Base-by-base conservation (phyloP, 2,888 invertebrate genomes). In the Eilema caniola region DNA sequence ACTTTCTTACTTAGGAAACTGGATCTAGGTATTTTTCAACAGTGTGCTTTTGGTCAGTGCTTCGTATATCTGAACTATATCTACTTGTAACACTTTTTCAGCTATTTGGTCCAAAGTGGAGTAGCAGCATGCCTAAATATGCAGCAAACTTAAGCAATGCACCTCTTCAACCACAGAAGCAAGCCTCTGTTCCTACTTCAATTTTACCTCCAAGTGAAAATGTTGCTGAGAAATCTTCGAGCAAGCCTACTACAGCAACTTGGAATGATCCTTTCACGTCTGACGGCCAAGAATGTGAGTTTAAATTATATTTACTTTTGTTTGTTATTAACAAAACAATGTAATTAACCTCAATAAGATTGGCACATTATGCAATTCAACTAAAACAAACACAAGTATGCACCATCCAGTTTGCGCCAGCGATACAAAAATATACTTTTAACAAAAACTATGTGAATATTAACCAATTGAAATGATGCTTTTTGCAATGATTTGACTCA, bases 41-140 rank as follows among this genome's bases (percentile, higher is more conserved):
- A 33, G 3, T 37, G 12, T n/a, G 0, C 33, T 62, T 23, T 23
- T 37, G 33, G 31, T 33, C 24, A 62, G 31, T 62, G 2, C 31
- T 10, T 23, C 31, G 5, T 14, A 16, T 12, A n/a, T 28, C 20
- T 33, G 14, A 53, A 61, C 47, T 57, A 20, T 59, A 59, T 67
- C 20, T 57, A 41, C 63, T 68, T 71, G n/a, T 28, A 61, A 57
- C n/a, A 61, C 41, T 16, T 33, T 69, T 72, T 95, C 88, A 98
- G 98, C 93, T 98, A 76, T 97, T 97, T 94, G 98, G 98, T 65
- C 97, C 97, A 67, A 97, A 97, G 88, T 98, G 98, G 97, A 97
- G 97, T 89, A 89, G 96, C 96, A 85, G 96, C 70, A 97, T 98
- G 96, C 98, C 98, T 63, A 97, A 97, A 90, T 98, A 97, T 95